Conservation (phyloP, 30 jellyfish, hydroid and myxozoan genomes). For the Calvadosia cruxmelitensis region DNA sequence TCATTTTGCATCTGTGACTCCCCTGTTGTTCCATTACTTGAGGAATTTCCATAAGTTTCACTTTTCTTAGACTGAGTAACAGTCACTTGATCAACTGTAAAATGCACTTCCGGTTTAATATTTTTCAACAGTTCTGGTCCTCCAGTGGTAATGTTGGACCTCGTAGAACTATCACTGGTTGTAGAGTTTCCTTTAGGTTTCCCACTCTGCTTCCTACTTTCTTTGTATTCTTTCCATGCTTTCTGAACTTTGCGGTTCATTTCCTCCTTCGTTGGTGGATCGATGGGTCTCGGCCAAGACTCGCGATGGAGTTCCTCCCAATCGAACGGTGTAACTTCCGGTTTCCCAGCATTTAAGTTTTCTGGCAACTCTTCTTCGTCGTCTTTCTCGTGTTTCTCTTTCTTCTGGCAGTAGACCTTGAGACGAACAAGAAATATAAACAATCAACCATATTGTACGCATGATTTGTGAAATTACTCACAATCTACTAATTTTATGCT, state of each 20-base stretch:
- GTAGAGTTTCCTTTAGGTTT: background rate
- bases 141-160: background rate
- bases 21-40: background rate
- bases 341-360: slow-evolving; percentile 15
- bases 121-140: too few species aligned
- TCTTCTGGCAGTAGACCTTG: slow-evolving; percentile 4
- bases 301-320: slow-evolving; percentile 17
- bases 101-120: too few species aligned
- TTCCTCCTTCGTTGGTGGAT: slow-evolving; percentile 9
- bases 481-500: too few species aligned
- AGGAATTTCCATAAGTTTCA: background rate
- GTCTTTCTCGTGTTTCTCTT: background rate
- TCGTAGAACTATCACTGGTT: background rate
- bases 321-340: slow-evolving; percentile 3
- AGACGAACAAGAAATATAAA: background rate
- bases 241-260: slow-evolving; percentile 2
- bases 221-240: slow-evolving; percentile 9
- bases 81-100: too few species aligned
- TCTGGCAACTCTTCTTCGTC: slow-evolving; percentile 5
- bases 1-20: too few species aligned
- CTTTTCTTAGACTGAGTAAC: background rate
- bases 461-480: too few species aligned
- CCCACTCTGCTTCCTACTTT: background rate
- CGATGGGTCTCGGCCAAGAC: slow-evolving; percentile 16
- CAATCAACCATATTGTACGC: too few species aligned